Base-by-base conservation (phyloP, 2,888 invertebrate genomes). In the Rhyacophila evoluta region DNA sequence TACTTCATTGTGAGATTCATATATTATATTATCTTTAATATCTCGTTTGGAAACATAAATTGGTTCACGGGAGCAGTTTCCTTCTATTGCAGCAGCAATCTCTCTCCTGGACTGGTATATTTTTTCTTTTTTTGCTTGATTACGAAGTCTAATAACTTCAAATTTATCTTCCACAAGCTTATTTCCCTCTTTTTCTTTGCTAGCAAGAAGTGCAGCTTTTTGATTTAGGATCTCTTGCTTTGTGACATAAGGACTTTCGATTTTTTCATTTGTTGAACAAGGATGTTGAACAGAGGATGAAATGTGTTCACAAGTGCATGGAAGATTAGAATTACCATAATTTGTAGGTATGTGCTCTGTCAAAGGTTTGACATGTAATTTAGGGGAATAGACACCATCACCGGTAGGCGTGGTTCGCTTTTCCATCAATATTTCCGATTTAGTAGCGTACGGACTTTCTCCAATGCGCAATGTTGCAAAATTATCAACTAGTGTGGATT, bases 111-210 rank as follows among this genome's bases (percentile, higher is more conserved):
- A 88, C 84, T 90, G 90, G 84, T 90, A 90, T 80, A 90, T 90
- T 86, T 89, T 86, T 82, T 90, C 90, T 81, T 90, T 90, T 81
- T 90, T 90, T 1, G 90, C 90, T 84, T 90, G 89, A 82, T 90
- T 90, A 81, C 90, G 87, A 84, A 89, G 89, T 83, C 89, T 89
- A 79, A 90, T 90, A 69, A 89, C 88, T 85, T 89, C 90, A 38
- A 90, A 84, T 83, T 90, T 90, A 77, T 90, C 90, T 84, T 90
- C 89, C 68, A 89, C 83, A 28, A 74, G 76, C 75, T 86, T 85
- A 76, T 85, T 85, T 36, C 87, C 87, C 81, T 89, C 89, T 84
- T 88, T 88, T 80, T 89, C 89, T 84, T 88, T 88, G 81, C 86
- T 88, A n/a, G 89, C 89, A 33, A 88, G 82, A 68, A 88, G 84